Evolutionary conservation across 2,888 invertebrate species (phyloP).

Genomic region (Oasisia sp.): DNA sequence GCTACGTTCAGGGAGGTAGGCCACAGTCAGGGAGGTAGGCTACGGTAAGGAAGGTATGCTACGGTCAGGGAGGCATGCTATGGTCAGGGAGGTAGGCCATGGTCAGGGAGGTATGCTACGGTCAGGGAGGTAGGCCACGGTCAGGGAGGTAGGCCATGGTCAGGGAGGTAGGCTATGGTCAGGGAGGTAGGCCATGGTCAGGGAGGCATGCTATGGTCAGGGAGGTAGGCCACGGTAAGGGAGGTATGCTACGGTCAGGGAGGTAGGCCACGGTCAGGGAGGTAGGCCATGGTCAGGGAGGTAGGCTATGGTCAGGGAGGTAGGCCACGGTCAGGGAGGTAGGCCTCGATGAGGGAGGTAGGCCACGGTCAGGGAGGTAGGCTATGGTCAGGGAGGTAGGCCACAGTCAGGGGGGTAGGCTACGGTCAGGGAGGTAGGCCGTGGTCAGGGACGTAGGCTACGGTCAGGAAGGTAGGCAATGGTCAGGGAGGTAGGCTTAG

Average conservation of each 20-base stretch:
- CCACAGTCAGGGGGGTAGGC: background rate
- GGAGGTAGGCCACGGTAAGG: background rate
- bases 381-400: conserved; percentile 45
- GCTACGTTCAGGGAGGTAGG: conserved; percentile 50
- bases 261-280: too few relatives aligned
- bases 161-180: background rate
- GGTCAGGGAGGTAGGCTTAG: background rate
- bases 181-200: background rate
- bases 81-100: background rate
- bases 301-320: conserved; percentile 47
- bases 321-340: conserved; percentile 52
- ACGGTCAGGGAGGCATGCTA: conserved; percentile 57
- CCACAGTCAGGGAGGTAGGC: conserved; percentile 44
- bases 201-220: background rate
- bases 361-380: background rate
- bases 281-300: conserved; percentile 45
- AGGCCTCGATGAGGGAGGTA: background rate
- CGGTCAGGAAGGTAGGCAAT: background rate
- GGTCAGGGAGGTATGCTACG: background rate
- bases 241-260: too few relatives aligned
- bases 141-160: background rate
- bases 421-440: too few relatives aligned
- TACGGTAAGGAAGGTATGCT: conserved; percentile 35
- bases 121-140: background rate
- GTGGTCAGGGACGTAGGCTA: background rate